phyloP scores from a whole-genome alignment of 2,888 invertebrate species.

The Ischnura elegans region DNA sequence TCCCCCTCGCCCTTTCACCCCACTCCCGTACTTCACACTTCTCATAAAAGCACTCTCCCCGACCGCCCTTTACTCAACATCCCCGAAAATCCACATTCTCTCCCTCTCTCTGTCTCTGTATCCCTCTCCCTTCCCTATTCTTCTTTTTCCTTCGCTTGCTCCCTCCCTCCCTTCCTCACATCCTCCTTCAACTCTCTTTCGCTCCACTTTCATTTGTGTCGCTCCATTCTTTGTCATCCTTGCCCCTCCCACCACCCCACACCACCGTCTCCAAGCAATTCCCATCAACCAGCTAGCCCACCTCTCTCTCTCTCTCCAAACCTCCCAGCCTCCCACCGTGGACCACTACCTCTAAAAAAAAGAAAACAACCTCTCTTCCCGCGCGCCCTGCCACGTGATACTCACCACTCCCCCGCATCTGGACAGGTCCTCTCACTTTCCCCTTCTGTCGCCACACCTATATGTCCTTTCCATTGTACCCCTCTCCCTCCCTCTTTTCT shows the following conservation, averaged over 20 bases:
- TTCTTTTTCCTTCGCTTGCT: not conserved
- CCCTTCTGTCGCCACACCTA: not conserved
- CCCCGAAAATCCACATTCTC: conserved; percentile 23
- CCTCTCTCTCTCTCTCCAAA: not conserved
- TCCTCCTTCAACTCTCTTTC: not conserved
- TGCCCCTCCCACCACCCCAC: not conserved
- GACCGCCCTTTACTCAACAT: conserved; percentile 8
- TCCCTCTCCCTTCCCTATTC: not conserved
- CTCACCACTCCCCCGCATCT: conserved; percentile 14
- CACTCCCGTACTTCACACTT: not conserved
- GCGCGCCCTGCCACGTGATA: conserved; percentile 28
- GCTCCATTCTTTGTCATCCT: conserved; percentile 31
- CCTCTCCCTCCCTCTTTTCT: not conserved
- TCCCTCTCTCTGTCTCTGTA: not conserved
- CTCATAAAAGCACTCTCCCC: conserved; percentile 30
- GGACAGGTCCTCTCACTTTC: not conserved
- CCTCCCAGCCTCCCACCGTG: too few relatives aligned
- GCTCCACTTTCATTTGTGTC: conserved; percentile 37
- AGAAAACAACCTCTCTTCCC: not conserved
- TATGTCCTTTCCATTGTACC: not conserved
- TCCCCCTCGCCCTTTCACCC: not conserved
- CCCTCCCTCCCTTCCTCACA: not conserved
- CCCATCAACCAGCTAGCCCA: conserved; percentile 20
- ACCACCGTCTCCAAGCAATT: not conserved
- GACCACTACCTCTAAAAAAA: not conserved